A percentile compares a stretch with the other conserved stretches of the same genome.
phyloP scores from a whole-genome alignment of 1,140 invertebrate species.

The Steinernema khuongi region DNA sequence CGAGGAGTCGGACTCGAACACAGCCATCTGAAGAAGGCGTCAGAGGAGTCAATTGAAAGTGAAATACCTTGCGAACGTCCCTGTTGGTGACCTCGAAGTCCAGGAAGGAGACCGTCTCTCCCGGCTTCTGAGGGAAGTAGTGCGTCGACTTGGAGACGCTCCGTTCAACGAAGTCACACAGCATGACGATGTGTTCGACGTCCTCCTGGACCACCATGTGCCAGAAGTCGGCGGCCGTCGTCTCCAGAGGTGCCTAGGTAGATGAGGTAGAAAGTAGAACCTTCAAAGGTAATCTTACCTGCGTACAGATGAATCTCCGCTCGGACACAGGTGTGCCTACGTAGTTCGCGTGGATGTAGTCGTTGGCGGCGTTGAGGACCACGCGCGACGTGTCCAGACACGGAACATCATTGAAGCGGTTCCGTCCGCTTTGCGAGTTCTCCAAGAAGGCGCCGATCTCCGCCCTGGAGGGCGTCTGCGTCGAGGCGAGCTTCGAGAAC shows the following conservation, averaged over 20 bases:
- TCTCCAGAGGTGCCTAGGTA: slow-evolving; percentile 21
- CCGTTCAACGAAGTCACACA: slow-evolving; percentile 27
- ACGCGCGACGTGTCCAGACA: slow-evolving; percentile 23
- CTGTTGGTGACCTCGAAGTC: slow-evolving; percentile 16
- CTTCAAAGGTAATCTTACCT: not conserved
- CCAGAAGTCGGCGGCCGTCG: slow-evolving; percentile 27
- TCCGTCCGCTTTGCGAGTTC: slow-evolving; percentile 7
- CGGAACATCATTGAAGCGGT: slow-evolving; percentile 21
- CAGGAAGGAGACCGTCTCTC: not conserved
- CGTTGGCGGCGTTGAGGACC: slow-evolving; percentile 10
- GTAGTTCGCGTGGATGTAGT: slow-evolving; percentile 26
- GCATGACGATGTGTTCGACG: slow-evolving; percentile 26
- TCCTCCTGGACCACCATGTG: slow-evolving; percentile 17
- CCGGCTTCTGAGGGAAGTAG: slow-evolving; percentile 19
- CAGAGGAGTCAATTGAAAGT: too few species aligned
- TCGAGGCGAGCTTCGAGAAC: not conserved
- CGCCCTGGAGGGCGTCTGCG: not conserved
- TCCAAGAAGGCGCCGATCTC: not conserved
- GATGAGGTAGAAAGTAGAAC: slow-evolving; percentile 3
- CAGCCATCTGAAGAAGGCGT: slow-evolving; percentile 18
- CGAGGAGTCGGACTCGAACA: not conserved
- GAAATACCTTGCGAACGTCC: not conserved
- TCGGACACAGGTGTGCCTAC: not conserved
- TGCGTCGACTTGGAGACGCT: slow-evolving; percentile 6
- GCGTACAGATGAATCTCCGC: not conserved